Percentiles rank a stretch among this genome's conserved stretches.
Conservation (phyloP, 2,888 invertebrate genomes). For the Abrostola tripartita region DNA sequence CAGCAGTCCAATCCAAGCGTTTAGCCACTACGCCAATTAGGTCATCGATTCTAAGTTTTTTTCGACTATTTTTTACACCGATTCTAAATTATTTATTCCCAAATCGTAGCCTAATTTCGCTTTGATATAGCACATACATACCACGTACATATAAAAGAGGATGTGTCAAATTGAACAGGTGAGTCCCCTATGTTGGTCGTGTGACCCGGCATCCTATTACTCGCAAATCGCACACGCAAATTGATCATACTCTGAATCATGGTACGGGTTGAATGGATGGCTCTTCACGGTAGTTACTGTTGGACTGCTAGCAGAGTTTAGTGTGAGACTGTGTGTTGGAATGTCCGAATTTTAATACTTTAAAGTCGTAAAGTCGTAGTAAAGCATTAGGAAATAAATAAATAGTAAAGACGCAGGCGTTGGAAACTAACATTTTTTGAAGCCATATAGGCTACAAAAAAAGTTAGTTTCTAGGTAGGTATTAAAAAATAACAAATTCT, state of each 20-base stretch:
- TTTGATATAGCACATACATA: not conserved
- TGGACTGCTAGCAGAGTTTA: not conserved
- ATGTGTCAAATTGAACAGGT: conserved; percentile 77
- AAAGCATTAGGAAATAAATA: too few relatives aligned
- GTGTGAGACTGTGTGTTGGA: not conserved
- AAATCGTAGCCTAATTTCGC: not conserved
- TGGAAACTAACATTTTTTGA: too few relatives aligned
- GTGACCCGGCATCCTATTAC: conserved; percentile 57
- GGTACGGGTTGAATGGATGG: conserved; percentile 21
- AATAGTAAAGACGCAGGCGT: too few relatives aligned
- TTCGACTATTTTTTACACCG: too few relatives aligned
- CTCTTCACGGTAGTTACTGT: conserved; percentile 12
- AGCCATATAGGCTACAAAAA: too few relatives aligned
- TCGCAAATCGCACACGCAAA: conserved; percentile 54
- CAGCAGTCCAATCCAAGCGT: too few relatives aligned
- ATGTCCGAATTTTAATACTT: too few relatives aligned
- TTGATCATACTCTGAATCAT: conserved; percentile 48
- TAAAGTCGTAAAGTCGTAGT: not conserved
- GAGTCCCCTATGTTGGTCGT: conserved; percentile 68
- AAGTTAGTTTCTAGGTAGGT: too few relatives aligned
- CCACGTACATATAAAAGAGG: conserved; percentile 55
- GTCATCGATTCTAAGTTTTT: too few relatives aligned
- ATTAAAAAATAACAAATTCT: too few relatives aligned
- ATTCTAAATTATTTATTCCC: too few relatives aligned
- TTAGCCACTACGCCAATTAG: too few relatives aligned